Conservation (phyloP, 1,140 invertebrate genomes). For the Sweltsa coloradensis region DNA sequence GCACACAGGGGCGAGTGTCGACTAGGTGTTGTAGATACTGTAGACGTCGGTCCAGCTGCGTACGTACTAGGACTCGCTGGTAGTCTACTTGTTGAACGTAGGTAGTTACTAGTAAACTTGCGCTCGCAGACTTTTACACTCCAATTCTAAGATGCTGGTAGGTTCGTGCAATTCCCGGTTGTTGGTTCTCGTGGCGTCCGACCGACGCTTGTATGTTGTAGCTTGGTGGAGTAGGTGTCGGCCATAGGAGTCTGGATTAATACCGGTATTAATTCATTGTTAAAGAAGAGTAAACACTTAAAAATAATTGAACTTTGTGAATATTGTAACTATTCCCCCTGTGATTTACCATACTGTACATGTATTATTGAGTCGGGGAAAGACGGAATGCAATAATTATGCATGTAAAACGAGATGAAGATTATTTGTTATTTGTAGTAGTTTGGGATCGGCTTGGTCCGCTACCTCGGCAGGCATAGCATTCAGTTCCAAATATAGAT, state of each 20-base stretch:
- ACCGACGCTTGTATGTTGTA: neutral
- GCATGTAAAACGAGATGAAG: too few relatives aligned
- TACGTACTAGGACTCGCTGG: neutral
- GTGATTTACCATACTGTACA: slow-evolving; percentile 9
- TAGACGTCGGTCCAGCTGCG: neutral
- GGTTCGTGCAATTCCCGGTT: neutral
- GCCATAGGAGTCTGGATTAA: slow-evolving; percentile 4
- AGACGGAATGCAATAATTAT: too few relatives aligned
- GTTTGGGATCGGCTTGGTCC: too few relatives aligned
- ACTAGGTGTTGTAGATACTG: neutral
- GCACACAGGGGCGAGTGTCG: neutral
- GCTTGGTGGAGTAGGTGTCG: neutral
- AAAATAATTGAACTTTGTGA: slow-evolving; percentile 8
- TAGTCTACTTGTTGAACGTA: neutral
- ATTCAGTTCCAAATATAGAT: too few relatives aligned
- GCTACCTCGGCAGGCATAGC: too few relatives aligned
- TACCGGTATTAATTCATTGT: slow-evolving; percentile 11
- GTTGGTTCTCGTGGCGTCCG: neutral
- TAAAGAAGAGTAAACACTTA: slow-evolving; percentile 6
- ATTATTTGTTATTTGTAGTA: too few relatives aligned
- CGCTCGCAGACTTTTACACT: neutral
- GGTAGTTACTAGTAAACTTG: neutral
- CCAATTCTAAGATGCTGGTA: neutral
- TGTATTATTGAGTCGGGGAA: too few relatives aligned
- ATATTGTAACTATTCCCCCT: slow-evolving; percentile 13